Base-by-base conservation (phyloP, 1,140 invertebrate genomes). In the Aphidius gifuensis region DNA sequence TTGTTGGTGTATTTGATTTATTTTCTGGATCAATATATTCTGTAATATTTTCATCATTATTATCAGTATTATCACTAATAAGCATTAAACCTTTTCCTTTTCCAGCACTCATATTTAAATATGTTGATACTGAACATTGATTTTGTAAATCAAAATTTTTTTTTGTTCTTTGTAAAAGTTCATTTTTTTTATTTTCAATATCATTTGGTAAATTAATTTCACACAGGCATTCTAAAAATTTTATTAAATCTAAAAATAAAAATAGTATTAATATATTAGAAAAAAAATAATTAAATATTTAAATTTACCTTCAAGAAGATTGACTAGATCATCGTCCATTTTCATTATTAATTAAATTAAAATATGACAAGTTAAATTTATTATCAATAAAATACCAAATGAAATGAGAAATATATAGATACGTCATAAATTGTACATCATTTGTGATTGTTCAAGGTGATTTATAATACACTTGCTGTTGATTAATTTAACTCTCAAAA, bases 71-170 rank as follows among this genome's bases (percentile, higher is more conserved):
- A 32, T 50, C 42, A n/a, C 21, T 9, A 8, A 16, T 48, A 46
- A 40, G 6, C 6, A 49, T 43, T 7, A 67, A 43, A 8, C 60
- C 56, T 42, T 54, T 70, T 40, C 71, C 73, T 60, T 67, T 72
- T 61, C 64, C 71, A 2, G 69, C 68, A 21, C 66, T 78, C 79
- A 81, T 81, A 16, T 78, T 69, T 16, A 81, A 58, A 46, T 81
- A 81, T 3, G 72, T 72, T 0, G 75, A 75, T 4, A 64, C 60
- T 8, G 67, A 50, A 62, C 51, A 32, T 65, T 40, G 43, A 49
- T 44, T 43, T 5, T 60, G 8, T 5, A 51, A 43, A 9, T 32
- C 60, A n/a, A 78, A 21, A n/a, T 68, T 71, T 0, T 70, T 66
- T 32, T 69, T 76, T 32, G 69, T 74, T 4, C 72, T 68, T 6